Evolutionary conservation across 2,113 vertebrate genomes (phyloP), one percentile per base, ranked within the genome.

Genomic region (Oncorhynchus gorbuscha): DNA sequence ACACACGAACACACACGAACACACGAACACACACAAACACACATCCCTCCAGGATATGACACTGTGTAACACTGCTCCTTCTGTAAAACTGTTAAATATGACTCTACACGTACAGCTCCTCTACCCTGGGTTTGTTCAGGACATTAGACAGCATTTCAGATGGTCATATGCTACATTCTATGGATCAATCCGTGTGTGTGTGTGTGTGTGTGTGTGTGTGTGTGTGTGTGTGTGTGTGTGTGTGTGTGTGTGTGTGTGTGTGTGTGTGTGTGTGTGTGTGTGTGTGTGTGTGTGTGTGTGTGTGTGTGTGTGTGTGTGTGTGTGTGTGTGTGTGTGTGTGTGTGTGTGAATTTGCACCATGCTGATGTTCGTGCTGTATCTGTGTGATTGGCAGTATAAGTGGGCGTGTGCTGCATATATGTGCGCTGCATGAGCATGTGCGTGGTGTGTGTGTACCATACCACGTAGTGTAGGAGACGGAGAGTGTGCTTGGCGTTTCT

Each of bases 401-500:
- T 77, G 79, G 81, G 81, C 72, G 68, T 89, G 90, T 91, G 88
- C 35, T 39, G 35, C 35, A 75, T 28, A 69, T 22, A 58, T 45
- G 39, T 45, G 39, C 8, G 2, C 39, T 45, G 39, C 35, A 39
- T 45, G 35, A 9, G 35, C 32, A 5, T 32, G 35, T 35, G 35
- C 5, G 32, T 45, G 39, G 70, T 58, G 61, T 22, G 80, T 45
- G 39, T 11, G 39, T 35, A 76, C 35, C 48, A 45, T 45, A 45
- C 39, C 39, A 45, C 8, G 80, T 67, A 75, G 70, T 62, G 61
- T 26, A 79, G 79, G 55, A 64, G 81, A 86, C 80, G 83, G 85
- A 77, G 84, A 79, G 79, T 80, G 74, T 69, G 85, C 32, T 81
- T 82, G 81, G 75, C 72, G 69, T 89, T 91, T 91, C 90, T 90